Conservation (phyloP, 2,797 vertebrate genomes). For the Clarias laeviceps region DNA sequence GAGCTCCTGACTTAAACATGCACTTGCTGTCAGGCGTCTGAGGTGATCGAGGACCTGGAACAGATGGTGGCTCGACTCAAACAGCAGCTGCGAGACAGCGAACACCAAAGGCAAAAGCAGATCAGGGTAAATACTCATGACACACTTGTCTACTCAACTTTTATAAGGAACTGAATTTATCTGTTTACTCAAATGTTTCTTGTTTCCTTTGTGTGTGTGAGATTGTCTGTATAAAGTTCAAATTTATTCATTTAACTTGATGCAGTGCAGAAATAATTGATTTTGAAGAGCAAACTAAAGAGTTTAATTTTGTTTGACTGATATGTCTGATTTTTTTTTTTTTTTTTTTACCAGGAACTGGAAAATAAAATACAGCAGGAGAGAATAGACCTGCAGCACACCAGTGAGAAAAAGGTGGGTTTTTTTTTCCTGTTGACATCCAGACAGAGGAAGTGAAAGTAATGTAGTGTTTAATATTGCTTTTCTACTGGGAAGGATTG, state of each 20-base stretch:
- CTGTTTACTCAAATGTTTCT: background rate
- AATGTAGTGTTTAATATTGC: background rate
- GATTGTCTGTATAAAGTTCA: background rate
- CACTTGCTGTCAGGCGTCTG: slow-evolving; percentile 75
- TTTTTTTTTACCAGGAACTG: slow-evolving; percentile 79
- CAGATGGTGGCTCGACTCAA: slow-evolving; percentile 73
- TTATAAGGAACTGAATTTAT: background rate
- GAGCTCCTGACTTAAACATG: background rate
- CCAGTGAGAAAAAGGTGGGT: slow-evolving; percentile 85
- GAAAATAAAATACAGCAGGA: slow-evolving; percentile 82
- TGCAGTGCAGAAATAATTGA: background rate
- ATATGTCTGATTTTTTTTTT: slow-evolving; percentile 19
- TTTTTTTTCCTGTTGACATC: background rate
- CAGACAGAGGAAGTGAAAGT: background rate
- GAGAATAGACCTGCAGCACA: slow-evolving; percentile 76
- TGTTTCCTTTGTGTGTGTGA: background rate
- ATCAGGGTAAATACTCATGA: slow-evolving; percentile 76
- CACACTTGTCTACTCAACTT: background rate
- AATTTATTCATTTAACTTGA: background rate
- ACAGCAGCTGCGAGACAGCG: slow-evolving; percentile 82
- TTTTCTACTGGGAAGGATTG: background rate
- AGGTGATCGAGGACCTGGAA: slow-evolving; percentile 80
- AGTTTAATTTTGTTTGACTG: background rate
- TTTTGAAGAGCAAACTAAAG: background rate
- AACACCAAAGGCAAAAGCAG: slow-evolving; percentile 79